Evolutionary conservation across 1,140 invertebrate species (phyloP).

Genomic region (Drosophila tropicalis): DNA sequence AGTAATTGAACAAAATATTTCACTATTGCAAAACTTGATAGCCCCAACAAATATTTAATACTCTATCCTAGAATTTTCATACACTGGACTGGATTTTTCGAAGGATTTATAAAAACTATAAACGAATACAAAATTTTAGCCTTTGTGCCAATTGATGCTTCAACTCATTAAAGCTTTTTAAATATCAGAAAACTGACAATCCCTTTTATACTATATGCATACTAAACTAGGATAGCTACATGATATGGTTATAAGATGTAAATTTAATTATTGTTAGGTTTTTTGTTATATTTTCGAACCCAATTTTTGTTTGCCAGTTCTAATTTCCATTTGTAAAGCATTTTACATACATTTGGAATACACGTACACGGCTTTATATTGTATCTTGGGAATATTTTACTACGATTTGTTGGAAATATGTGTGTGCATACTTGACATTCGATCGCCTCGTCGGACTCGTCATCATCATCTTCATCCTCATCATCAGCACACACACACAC

Average conservation of each 20-base stretch:
- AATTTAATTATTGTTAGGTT: constrained; percentile 60
- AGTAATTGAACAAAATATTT: constrained; percentile 30
- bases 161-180: constrained; percentile 41
- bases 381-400: constrained; percentile 59
- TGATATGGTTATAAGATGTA: constrained; percentile 1
- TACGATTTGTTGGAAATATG: constrained; percentile 36
- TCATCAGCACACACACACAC: constrained; percentile 15
- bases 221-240: not conserved
- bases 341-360: constrained; percentile 15
- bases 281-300: constrained; percentile 18
- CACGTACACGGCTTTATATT: constrained; percentile 23
- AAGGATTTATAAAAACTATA: no score
- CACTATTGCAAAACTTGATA: not conserved
- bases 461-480: not conserved
- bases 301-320: constrained; percentile 24
- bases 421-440: constrained; percentile 54
- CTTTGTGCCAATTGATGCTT: no score
- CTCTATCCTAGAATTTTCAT: no score
- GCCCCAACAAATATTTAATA: not conserved
- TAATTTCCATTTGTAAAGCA: constrained; percentile 36
- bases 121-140: no score
- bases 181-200: not conserved
- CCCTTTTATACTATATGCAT: not conserved
- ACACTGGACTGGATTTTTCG: no score
- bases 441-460: constrained; percentile 38